These are phyloP conservation scores for Engraulis encrasicolus DNA, from an alignment of 2,113 vertebrate genomes.

Conservation along the genomic window DNA sequence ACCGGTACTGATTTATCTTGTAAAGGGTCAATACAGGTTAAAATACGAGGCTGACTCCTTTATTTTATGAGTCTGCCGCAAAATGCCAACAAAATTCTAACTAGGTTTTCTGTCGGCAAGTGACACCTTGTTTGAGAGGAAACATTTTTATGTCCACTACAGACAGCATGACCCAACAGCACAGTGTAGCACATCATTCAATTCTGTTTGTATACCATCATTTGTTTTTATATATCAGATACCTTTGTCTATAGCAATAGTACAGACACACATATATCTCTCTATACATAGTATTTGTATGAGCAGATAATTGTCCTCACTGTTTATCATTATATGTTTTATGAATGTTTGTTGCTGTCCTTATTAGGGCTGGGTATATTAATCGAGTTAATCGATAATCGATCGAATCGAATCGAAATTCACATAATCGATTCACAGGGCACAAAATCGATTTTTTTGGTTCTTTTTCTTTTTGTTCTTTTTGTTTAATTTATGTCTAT, in stretches of 20 bases:
- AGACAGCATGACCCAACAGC: neutral
- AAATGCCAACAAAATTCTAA: neutral
- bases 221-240: neutral
- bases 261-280: no score
- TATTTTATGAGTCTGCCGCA: neutral
- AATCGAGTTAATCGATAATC: no score
- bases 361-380: no score
- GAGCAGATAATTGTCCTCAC: no score
- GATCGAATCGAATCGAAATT: no score
- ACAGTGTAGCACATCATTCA: neutral
- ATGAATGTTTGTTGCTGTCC: no score
- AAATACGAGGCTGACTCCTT: neutral
- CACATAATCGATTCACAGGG: no score
- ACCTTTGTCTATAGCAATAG: neutral
- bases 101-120: neutral
- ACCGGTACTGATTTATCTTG: neutral
- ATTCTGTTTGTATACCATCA: neutral
- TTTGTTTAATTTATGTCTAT: no score
- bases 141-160: neutral
- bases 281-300: no score
- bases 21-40: neutral
- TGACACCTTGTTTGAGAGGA: neutral
- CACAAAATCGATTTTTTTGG: no score
- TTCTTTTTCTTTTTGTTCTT: no score
- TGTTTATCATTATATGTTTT: no score